These are phyloP conservation scores for Drosophila nebulosa DNA, from an alignment of 1,140 invertebrate species.

Conservation along the genomic window DNA sequence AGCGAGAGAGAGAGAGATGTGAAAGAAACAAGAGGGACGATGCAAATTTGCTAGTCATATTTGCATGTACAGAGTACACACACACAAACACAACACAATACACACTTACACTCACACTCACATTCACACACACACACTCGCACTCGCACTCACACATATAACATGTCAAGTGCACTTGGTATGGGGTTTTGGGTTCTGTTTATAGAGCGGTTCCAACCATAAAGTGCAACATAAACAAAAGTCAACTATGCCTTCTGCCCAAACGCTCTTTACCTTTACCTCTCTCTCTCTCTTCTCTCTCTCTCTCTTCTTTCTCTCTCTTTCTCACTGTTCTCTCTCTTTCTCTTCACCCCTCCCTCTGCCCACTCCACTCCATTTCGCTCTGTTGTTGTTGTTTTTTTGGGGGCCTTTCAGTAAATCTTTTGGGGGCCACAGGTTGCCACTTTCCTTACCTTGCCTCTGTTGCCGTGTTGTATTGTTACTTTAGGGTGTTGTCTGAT, in stretches of 20 bases:
- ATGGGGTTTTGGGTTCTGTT: conserved; percentile 39
- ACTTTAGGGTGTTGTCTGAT: conserved; percentile 26
- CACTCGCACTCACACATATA: not conserved
- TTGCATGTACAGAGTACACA: conserved; percentile 49
- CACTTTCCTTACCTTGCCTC: no score
- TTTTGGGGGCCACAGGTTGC: conserved; percentile 60
- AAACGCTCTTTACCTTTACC: not conserved
- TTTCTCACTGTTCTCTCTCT: not conserved
- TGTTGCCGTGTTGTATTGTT: conserved; percentile 1
- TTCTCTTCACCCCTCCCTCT: not conserved
- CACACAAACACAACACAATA: not conserved
- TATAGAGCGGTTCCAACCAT: conserved; percentile 42
- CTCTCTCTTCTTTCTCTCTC: not conserved
- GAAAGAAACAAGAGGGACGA: not conserved
- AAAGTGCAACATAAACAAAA: conserved; percentile 75
- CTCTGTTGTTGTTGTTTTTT: conserved; percentile 2
- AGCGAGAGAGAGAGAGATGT: not conserved
- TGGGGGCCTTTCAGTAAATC: conserved; percentile 53
- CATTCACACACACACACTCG: not conserved
- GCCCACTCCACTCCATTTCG: not conserved
- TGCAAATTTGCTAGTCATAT: conserved; percentile 66
- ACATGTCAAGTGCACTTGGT: conserved; percentile 60
- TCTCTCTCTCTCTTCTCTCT: not conserved
- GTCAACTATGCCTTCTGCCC: conserved; percentile 11
- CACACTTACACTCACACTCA: not conserved